Base-by-base conservation (phyloP, 1,140 invertebrate genomes). In the Apis florea region DNA sequence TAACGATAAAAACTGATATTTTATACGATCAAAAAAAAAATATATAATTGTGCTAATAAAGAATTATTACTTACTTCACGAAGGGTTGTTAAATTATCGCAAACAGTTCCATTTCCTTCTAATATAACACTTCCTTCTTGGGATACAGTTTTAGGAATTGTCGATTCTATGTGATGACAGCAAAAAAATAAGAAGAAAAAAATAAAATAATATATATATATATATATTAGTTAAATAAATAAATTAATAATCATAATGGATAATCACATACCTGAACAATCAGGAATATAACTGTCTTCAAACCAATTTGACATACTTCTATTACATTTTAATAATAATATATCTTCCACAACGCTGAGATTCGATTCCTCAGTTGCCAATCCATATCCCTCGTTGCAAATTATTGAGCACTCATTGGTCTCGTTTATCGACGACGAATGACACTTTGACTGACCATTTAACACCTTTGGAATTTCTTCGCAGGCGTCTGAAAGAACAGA, bases 381-480 rank as follows among this genome's bases (percentile, higher is more conserved):
- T 26, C 94, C 95, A 86, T 95, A 96, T 5, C 96, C 96, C 54
- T 95, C 92, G 56, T 95, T 87, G 85, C 96, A 96, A 4, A 91
- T 93, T 19, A 96, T 85, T 1, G 93, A 89, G 87, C 96, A 96
- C 54, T 94, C 92, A 17, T n/a, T 59, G 0, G 95, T 92, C 12
- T 93, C 94, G 58, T 93, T 90, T 19, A 90, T 90, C 0, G 19
- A 26, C 4, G 31, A 70, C 10, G 61, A 66, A 13, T 64, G 77
- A 91, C 96, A 96, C 54, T 95, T 93, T 1, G 93, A 88, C 47
- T 94, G 89, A 5, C 96, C 96, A 90, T 96, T 94, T 6, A 93
- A 85, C 2, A 95, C 95, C 71, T 94, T 91, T n/a, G 93, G 89
- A 4, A 95, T 92, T 51, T 94, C 90, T 75, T 94, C 90, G 86